Evolutionary conservation across 2,888 invertebrate genomes (phyloP), one percentile per base, ranked within the genome.

Genomic region (Asteroscopus sphinx): DNA sequence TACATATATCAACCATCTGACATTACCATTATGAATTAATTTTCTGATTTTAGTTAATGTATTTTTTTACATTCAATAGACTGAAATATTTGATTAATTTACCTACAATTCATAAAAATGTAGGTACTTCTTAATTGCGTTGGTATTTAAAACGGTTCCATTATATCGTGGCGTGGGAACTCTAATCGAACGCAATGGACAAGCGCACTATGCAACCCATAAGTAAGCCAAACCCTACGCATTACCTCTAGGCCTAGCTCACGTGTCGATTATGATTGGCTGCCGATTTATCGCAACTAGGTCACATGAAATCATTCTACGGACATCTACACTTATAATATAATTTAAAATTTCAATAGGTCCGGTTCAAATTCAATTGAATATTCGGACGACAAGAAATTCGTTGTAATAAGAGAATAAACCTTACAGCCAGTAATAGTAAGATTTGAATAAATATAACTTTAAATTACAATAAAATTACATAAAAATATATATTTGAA

Each of bases 201-300:
- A 53, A 51, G 21, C 21, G 35, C 51, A 6, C 13, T 36, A 26
- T 52, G 47, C 25, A 13, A 35, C 25, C 13, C 36, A 52, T 71
- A 46, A 61, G 21, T 26, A 21, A 59, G 56, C 61, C 57, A 25
- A 70, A 64, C 64, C 72, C 58, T 66, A 60, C 51, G 53, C 54
- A 47, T 48, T 55, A 56, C 41, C 56, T 55, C 48, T 17, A n/a
- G n/a, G n/a, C n/a, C n/a, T n/a, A 36, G 51, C 32, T 40, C 67
- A 67, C 62, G 62, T 57, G 69, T 69, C 52, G 52, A 59, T 51
- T 35, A 51, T 66, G 71, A 68, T 59, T 69, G 64, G 61, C 37
- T 37, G 48, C 46, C 71, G 70, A 69, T 71, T 72, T 67, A 70
- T 66, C 36, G 42, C 56, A 76, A 71, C 42, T 66, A 70, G 76